These are phyloP conservation scores for Damaliscus lunatus DNA, from an alignment of 2,113 vertebrate species.

Conservation along the genomic window DNA sequence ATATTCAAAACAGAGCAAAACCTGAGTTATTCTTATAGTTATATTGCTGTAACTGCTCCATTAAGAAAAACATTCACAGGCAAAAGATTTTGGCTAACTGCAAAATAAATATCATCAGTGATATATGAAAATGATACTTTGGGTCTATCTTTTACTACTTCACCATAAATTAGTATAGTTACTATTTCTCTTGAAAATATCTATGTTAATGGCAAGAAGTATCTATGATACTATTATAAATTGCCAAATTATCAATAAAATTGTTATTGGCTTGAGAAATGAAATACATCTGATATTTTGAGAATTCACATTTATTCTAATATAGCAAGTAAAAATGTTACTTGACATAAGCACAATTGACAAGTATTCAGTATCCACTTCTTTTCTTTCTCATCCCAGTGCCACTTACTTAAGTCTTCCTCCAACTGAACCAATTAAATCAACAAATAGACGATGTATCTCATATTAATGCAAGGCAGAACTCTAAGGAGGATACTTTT, in stretches of 20 bases:
- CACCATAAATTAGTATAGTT: background rate
- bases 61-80: background rate
- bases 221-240: background rate
- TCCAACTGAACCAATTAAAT: background rate
- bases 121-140: background rate
- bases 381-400: background rate
- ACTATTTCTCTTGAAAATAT: background rate
- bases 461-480: background rate
- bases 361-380: background rate
- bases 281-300: background rate
- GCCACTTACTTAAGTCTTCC: background rate
- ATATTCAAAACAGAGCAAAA: background rate
- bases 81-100: background rate
- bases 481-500: background rate
- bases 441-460: background rate
- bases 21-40: background rate
- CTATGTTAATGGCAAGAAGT: background rate
- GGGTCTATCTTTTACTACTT: background rate
- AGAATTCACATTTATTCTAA: background rate
- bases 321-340: background rate
- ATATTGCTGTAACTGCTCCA: background rate
- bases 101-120: background rate
- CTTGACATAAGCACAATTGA: background rate
- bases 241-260: background rate
- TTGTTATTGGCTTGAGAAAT: background rate